These are phyloP conservation scores for Dryomyza anilis DNA, from an alignment of 2,888 invertebrate species.

Conservation along the genomic window DNA sequence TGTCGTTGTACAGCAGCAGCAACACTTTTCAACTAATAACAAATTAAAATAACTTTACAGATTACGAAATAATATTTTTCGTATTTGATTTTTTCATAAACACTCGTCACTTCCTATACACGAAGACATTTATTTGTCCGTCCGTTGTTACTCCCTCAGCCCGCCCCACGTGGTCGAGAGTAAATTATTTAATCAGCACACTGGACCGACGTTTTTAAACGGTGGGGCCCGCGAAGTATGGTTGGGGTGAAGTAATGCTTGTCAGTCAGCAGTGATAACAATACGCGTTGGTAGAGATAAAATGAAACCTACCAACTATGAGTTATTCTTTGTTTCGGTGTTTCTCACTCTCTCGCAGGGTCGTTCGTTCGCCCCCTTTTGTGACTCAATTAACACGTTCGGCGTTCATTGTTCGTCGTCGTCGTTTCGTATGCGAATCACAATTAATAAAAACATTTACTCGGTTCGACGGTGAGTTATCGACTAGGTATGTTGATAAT, in stretches of 20 bases:
- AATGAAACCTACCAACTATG: not conserved
- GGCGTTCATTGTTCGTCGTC: too few species aligned
- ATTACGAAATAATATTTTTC: too few species aligned
- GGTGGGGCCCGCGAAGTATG: too few species aligned
- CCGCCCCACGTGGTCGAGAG: too few species aligned
- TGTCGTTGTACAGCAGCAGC: too few species aligned
- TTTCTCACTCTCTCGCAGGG: constrained; percentile 23
- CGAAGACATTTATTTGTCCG: not conserved
- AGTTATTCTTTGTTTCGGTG: too few species aligned
- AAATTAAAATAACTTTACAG: too few species aligned
- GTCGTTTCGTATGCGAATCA: not conserved
- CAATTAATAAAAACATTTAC: constrained; percentile 5
- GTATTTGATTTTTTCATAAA: too few species aligned
- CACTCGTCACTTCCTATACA: not conserved
- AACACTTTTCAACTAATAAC: too few species aligned
- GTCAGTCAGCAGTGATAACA: constrained; percentile 2
- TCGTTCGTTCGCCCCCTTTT: constrained; percentile 27
- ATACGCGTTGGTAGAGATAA: not conserved
- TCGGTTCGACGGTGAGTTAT: constrained; percentile 14
- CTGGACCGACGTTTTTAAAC: constrained; percentile 13
- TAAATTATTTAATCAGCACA: too few species aligned
- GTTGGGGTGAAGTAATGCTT: too few species aligned
- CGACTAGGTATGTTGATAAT: constrained; percentile 14
- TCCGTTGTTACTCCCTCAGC: too few species aligned
- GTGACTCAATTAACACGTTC: constrained; percentile 20